These are phyloP conservation scores for Onychomys torridus DNA, from an alignment of 2,797 vertebrate species.

Conservation along the genomic window DNA sequence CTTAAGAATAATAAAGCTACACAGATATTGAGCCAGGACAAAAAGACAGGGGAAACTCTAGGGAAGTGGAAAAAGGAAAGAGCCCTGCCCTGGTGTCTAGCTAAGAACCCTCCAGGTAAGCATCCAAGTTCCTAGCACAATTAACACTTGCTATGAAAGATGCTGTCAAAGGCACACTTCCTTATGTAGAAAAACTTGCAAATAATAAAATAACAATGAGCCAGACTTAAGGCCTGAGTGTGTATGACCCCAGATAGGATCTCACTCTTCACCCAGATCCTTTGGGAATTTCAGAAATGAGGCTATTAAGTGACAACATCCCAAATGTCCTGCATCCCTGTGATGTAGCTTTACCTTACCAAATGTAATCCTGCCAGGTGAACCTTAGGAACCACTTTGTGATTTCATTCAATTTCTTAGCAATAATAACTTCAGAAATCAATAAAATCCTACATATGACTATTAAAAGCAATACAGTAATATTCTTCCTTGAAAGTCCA, in stretches of 20 bases:
- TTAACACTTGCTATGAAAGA: not conserved
- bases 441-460: not conserved
- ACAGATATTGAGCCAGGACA: not conserved
- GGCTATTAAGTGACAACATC: not conserved
- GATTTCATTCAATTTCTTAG: not conserved
- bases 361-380: not conserved
- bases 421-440: not conserved
- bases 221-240: not conserved
- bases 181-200: not conserved
- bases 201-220: not conserved
- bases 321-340: not conserved
- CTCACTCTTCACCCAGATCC: not conserved
- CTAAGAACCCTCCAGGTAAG: not conserved
- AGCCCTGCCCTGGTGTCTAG: not conserved
- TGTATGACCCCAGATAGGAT: not conserved
- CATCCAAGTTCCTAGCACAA: not conserved
- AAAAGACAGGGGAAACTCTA: not conserved
- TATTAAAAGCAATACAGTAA: not conserved
- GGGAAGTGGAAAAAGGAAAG: not conserved
- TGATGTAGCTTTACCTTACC: not conserved
- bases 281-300: not conserved
- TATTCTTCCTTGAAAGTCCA: not conserved
- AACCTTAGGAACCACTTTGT: not conserved
- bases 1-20: not conserved
- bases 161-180: not conserved